Evolutionary conservation across 2,113 vertebrate species (phyloP).

Genomic region (Bubalus kerabau): DNA sequence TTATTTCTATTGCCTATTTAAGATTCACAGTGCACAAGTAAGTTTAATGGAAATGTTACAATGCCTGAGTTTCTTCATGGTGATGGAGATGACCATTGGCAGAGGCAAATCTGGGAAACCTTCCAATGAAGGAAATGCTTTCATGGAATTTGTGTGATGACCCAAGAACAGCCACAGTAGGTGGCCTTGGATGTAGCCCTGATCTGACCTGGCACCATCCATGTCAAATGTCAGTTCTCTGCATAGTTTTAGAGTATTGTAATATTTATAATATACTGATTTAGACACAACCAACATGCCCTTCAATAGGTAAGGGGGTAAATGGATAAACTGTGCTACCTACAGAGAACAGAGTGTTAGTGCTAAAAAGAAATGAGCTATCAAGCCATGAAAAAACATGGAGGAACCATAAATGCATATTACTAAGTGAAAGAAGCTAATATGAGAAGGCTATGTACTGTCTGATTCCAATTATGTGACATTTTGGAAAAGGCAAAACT

Average conservation of each 20-base stretch:
- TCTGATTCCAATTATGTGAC: neutral
- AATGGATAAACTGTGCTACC: neutral
- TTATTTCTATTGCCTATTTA: neutral
- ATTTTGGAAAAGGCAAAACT: neutral
- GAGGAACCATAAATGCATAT: neutral
- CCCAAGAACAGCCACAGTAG: neutral
- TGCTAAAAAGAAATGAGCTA: neutral
- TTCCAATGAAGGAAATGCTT: neutral
- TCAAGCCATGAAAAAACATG: neutral
- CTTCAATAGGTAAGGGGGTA: neutral
- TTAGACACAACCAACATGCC: neutral
- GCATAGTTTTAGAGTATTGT: neutral
- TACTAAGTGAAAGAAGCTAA: neutral
- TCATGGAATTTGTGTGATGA: neutral
- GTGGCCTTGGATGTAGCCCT: neutral
- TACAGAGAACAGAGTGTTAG: neutral
- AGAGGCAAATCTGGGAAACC: neutral
- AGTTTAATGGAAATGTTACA: neutral
- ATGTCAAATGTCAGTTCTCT: neutral
- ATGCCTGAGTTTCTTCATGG: neutral
- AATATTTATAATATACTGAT: neutral
- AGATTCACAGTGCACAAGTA: neutral
- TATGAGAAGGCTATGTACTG: neutral
- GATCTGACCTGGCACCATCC: neutral
- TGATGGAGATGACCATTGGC: neutral